phyloP scores from a whole-genome alignment of 2,888 invertebrate genomes.

The Archips crataeganus region DNA sequence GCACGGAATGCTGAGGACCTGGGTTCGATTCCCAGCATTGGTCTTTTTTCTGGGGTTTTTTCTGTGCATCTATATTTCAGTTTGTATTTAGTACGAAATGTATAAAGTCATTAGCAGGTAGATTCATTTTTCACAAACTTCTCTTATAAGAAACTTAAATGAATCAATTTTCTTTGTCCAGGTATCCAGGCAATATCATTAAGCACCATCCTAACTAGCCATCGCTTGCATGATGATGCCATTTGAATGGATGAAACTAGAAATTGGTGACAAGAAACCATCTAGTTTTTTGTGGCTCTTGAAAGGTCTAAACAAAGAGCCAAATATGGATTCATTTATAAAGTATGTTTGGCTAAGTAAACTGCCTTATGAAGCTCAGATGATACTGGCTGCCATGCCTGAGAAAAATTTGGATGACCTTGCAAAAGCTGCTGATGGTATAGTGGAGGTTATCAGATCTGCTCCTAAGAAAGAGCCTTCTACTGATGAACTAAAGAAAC shows the following conservation, averaged over 20 bases:
- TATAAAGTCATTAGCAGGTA: too few species aligned
- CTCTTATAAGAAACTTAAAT: too few species aligned
- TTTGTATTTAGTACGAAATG: too few species aligned
- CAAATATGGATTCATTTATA: neutral
- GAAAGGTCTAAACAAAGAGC: neutral
- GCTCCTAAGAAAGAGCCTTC: neutral
- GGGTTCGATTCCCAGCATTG: too few species aligned
- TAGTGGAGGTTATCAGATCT: neutral
- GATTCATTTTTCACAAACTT: too few species aligned
- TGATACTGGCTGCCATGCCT: neutral
- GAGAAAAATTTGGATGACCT: conserved; percentile 19
- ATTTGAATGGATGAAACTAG: neutral
- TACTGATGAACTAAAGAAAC: neutral
- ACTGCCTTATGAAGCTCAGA: conserved; percentile 9
- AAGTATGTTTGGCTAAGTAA: conserved; percentile 6
- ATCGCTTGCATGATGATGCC: neutral
- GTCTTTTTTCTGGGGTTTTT: too few species aligned
- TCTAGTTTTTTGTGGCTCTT: conserved; percentile 10
- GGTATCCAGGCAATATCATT: neutral
- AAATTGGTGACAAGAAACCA: conserved; percentile 9
- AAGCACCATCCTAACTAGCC: neutral
- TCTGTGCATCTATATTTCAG: too few species aligned
- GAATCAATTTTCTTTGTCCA: neutral
- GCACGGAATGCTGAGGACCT: too few species aligned
- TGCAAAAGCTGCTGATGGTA: conserved; percentile 6